Percentiles rank a stretch among this genome's conserved stretches.
Conservation (phyloP, 2,113 vertebrate genomes). For the Upupa epops region DNA sequence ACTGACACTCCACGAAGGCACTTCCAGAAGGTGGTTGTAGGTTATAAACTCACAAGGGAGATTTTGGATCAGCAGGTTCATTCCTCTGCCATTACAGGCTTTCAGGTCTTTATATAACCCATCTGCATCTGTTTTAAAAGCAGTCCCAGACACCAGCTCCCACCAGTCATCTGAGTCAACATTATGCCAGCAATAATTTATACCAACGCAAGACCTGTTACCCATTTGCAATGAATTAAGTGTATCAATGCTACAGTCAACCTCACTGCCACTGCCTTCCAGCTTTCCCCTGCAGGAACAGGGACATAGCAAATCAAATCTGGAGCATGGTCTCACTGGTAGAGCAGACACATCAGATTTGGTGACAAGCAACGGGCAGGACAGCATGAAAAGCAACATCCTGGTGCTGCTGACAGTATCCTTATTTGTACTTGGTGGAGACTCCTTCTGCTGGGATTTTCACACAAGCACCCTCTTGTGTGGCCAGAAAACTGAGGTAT, state of each 20-base stretch:
- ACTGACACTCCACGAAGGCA: accelerated
- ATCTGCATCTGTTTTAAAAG: not conserved
- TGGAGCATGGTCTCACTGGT: not conserved
- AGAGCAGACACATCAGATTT: not conserved
- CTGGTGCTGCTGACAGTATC: constrained; percentile 26
- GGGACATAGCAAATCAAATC: not conserved
- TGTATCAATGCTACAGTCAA: not conserved
- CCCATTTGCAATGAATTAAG: not conserved
- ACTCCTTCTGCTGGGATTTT: not conserved
- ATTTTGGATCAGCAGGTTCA: not conserved
- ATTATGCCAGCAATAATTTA: not conserved
- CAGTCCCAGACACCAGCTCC: not conserved
- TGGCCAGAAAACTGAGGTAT: not conserved
- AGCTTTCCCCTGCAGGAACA: not conserved
- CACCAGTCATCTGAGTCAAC: not conserved
- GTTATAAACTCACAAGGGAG: not conserved
- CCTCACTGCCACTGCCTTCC: not conserved
- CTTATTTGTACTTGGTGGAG: not conserved
- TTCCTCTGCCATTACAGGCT: not conserved
- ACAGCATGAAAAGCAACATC: constrained; percentile 3
- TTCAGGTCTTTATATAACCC: not conserved
- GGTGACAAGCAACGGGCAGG: not conserved
- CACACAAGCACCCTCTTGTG: constrained; percentile 34
- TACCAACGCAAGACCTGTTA: not conserved
- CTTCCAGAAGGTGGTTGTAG: not conserved